Conservation (phyloP, 2,888 invertebrate genomes). For the Craniophora ligustri region DNA sequence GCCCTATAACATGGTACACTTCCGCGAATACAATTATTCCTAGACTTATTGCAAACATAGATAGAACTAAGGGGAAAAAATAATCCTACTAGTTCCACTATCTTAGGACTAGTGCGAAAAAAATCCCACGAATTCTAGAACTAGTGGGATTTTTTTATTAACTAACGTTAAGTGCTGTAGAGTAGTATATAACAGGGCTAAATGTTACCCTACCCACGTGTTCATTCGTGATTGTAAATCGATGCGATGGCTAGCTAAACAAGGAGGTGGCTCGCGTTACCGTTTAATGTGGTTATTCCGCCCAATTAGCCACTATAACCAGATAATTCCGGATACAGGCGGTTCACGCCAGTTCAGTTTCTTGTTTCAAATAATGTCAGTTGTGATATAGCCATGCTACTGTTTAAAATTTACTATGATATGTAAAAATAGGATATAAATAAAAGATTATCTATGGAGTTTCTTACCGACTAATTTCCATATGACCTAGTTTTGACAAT, state of each 20-base stretch:
- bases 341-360: slow-evolving; percentile 61
- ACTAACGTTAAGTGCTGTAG: background rate
- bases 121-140: no score
- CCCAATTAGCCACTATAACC: slow-evolving; percentile 79
- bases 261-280: slow-evolving; percentile 65
- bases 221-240: slow-evolving; percentile 69
- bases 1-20: no score
- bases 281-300: slow-evolving; percentile 77
- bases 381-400: background rate
- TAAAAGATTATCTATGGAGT: no score
- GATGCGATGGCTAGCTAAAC: slow-evolving; percentile 65
- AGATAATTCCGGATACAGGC: slow-evolving; percentile 69
- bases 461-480: no score
- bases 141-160: no score
- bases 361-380: slow-evolving; percentile 24
- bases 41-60: no score
- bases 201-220: slow-evolving; percentile 29
- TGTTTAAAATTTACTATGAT: slow-evolving; percentile 2
- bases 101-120: no score
- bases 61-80: no score
- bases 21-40: no score
- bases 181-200: background rate
- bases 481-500: no score
- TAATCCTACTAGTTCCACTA: no score
- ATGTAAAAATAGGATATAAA: no score